Evolutionary conservation across 2,888 invertebrate species (phyloP), one percentile per base, ranked within the genome.

Genomic region (Drymonia ruficornis): DNA sequence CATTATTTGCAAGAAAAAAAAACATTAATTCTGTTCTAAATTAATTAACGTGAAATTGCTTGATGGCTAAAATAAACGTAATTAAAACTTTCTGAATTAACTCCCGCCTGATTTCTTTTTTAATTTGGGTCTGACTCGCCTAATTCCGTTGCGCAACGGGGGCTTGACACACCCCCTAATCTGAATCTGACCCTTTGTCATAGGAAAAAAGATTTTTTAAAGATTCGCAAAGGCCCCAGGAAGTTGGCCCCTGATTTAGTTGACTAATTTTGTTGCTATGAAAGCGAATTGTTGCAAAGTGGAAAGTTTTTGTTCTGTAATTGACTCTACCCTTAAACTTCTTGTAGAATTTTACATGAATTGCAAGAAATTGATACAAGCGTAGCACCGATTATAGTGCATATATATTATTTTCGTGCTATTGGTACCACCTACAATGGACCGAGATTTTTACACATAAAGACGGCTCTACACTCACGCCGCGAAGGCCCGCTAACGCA

Each of bases 11-110:
- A 48, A 42, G 52, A 53, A 53, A 55, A 56, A 53, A 55, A 67
- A 72, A 63, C 70, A 74, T 67, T 67, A 63, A 72, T 72, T 68
- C 59, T 65, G 76, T 73, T 71, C 63, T 80, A 84, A 89, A 88
- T 87, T 87, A 87, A 89, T 88, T 84, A 87, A 79, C 72, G 71
- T 73, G 59, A 80, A 83, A 86, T 83, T 78, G 80, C 81, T 79
- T 83, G 87, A 91, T 86, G 83, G 83, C 82, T 86, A 89, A 91
- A 82, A 91, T 90, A 89, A 91, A 91, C 84, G 89, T 86, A 91
- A 92, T 92, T 91, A 91, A 92, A 92, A 92, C 90, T 92, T 92
- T 84, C 67, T 59, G 78, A 86, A 89, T 89, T 86, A 88, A 87
- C 86, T 84, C 86, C 77, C 81, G 82, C 83, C 87, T 81, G 87